These are phyloP conservation scores for Macrostomum lignano DNA, from an alignment of 1,140 invertebrate genomes.

Conservation along the genomic window DNA sequence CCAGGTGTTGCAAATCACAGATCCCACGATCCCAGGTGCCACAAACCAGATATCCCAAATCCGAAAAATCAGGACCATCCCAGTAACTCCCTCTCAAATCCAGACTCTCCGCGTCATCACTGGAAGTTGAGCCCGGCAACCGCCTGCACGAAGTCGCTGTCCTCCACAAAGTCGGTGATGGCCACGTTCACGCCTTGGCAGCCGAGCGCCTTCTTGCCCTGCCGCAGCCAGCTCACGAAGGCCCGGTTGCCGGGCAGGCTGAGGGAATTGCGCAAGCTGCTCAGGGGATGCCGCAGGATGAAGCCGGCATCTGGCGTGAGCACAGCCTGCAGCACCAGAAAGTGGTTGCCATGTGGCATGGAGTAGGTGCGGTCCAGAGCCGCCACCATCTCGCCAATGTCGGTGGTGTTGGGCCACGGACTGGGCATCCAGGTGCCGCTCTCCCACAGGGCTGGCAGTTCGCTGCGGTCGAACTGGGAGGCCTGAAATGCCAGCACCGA, in stretches of 20 bases:
- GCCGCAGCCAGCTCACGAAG: slow-evolving; percentile 30
- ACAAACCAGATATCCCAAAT: no score
- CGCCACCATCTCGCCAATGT: slow-evolving; percentile 31
- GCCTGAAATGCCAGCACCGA: no score
- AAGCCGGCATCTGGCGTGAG: slow-evolving; percentile 39
- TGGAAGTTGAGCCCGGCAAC: no score
- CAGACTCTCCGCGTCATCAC: no score
- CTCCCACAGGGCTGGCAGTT: slow-evolving; percentile 37
- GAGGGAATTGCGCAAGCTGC: slow-evolving; percentile 24
- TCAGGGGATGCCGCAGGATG: slow-evolving; percentile 29
- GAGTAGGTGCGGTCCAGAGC: slow-evolving; percentile 35
- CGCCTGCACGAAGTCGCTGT: slow-evolving; percentile 11
- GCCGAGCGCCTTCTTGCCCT: slow-evolving; percentile 25
- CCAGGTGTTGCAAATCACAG: no score
- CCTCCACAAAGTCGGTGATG: slow-evolving; percentile 31
- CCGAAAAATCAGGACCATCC: no score
- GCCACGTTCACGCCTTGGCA: slow-evolving; percentile 31
- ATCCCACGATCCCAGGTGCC: no score
- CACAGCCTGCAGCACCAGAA: slow-evolving; percentile 45
- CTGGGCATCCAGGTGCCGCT: slow-evolving; percentile 38
- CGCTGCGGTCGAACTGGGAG: no score
- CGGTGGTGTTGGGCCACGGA: slow-evolving; percentile 47
- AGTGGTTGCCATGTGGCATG: no score
- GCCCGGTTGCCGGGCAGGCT: slow-evolving; percentile 16
- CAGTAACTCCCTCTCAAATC: no score